Evolutionary conservation across 2,113 vertebrate species (phyloP).

Genomic region (Stigmatopora nigra): DNA sequence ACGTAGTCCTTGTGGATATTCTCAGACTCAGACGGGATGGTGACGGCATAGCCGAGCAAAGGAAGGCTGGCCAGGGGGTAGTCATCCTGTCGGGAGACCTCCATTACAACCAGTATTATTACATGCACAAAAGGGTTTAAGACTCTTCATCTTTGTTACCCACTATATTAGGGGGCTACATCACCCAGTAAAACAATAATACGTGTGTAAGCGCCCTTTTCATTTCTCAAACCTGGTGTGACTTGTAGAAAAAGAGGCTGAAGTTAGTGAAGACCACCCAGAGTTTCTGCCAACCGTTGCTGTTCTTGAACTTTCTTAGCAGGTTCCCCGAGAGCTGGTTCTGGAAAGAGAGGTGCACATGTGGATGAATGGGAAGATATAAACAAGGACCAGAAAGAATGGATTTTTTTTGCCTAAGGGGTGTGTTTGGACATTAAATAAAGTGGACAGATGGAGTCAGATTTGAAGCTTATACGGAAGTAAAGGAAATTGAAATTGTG

Average conservation of each 20-base stretch:
- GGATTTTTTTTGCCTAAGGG: not conserved
- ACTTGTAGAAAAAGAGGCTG: slow-evolving; percentile 99
- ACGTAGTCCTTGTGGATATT: slow-evolving; percentile 97
- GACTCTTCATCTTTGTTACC: not conserved
- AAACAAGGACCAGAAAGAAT: too few species aligned
- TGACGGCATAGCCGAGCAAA: slow-evolving; percentile 91
- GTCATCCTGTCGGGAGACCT: slow-evolving; percentile 75
- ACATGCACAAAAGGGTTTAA: not conserved
- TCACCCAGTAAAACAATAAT: not conserved
- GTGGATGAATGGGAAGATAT: not conserved
- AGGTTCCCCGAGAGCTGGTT: slow-evolving; percentile 95
- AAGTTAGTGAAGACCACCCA: slow-evolving; percentile 99
- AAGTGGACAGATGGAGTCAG: too few species aligned
- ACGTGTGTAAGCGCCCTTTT: not conserved
- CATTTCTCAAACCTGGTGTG: slow-evolving; percentile 78
- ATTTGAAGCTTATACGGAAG: too few species aligned
- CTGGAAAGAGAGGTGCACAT: slow-evolving; percentile 59
- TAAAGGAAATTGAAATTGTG: too few species aligned
- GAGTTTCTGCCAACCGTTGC: slow-evolving; percentile 98
- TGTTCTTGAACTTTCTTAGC: slow-evolving; percentile 97
- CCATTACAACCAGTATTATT: not conserved
- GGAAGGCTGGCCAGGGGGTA: slow-evolving; percentile 95
- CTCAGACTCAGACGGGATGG: slow-evolving; percentile 84
- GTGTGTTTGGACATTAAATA: not conserved
- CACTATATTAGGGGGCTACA: too few species aligned